These are phyloP conservation scores for Mechanitis mazaeus DNA, from an alignment of 2,888 invertebrate genomes.

Conservation along the genomic window DNA sequence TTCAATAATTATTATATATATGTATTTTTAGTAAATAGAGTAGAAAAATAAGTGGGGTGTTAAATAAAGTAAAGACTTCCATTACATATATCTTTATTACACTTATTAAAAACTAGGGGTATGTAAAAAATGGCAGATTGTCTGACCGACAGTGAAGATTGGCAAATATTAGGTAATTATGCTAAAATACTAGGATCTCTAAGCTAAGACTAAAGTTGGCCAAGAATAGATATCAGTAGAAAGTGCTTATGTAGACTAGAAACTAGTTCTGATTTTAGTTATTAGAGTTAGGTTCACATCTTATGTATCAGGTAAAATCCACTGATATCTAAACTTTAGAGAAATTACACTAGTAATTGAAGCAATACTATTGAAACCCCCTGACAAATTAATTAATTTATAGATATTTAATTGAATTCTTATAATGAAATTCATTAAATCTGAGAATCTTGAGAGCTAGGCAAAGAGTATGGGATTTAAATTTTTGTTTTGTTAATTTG, in stretches of 20 bases:
- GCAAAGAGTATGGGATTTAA: no score
- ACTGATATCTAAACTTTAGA: slow-evolving; percentile 44
- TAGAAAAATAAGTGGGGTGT: neutral
- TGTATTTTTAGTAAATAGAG: no score
- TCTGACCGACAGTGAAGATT: slow-evolving; percentile 70
- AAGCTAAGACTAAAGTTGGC: slow-evolving; percentile 49
- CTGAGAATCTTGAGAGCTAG: no score
- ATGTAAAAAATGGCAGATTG: slow-evolving; percentile 76
- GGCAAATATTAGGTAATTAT: slow-evolving; percentile 64
- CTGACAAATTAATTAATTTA: neutral
- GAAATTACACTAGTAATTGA: slow-evolving; percentile 57
- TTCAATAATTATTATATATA: neutral
- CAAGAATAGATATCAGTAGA: slow-evolving; percentile 47
- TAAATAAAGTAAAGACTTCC: slow-evolving; percentile 32
- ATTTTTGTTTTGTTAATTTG: no score
- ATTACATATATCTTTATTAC: slow-evolving; percentile 69
- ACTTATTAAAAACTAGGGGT: slow-evolving; percentile 71
- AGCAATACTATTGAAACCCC: slow-evolving; percentile 49
- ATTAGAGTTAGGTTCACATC: slow-evolving; percentile 7
- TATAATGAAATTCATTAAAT: no score
- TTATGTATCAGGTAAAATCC: slow-evolving; percentile 31
- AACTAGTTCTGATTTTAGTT: slow-evolving; percentile 13
- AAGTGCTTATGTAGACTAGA: slow-evolving; percentile 27
- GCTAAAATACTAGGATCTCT: slow-evolving; percentile 57
- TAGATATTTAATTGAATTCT: no score